Conservation (phyloP, 2,888 invertebrate genomes). For the Unio delphinus region DNA sequence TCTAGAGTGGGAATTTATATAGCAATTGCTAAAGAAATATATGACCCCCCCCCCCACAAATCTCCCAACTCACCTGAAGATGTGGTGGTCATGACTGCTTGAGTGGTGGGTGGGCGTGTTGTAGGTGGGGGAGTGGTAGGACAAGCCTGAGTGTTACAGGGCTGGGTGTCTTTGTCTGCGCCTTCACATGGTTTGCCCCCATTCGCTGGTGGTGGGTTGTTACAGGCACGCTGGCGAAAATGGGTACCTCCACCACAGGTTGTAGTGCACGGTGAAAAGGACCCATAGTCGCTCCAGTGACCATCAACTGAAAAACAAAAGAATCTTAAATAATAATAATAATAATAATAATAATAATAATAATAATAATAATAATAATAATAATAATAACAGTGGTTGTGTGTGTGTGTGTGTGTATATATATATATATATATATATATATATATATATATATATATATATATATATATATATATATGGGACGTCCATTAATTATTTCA, state of each 20-base stretch:
- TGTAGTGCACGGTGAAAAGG: conserved; percentile 52
- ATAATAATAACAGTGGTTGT: not conserved
- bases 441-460: too few species aligned
- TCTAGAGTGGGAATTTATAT: too few species aligned
- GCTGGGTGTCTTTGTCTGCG: conserved; percentile 32
- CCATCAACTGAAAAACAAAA: conserved; percentile 44
- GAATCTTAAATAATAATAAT: not conserved
- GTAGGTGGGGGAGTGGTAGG: conserved; percentile 50
- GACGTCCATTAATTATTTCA: too few species aligned
- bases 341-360: not conserved
- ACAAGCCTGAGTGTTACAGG: conserved; percentile 46
- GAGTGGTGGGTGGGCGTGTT: conserved; percentile 12
- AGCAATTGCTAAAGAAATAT: too few species aligned
- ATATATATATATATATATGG: too few species aligned
- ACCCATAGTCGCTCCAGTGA: conserved; percentile 52
- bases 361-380: not conserved
- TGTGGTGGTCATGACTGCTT: conserved; percentile 20
- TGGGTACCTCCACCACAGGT: conserved; percentile 55
- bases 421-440: too few species aligned
- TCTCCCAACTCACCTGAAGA: conserved; percentile 22
- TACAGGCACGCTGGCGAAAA: conserved; percentile 50
- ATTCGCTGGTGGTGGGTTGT: conserved; percentile 54
- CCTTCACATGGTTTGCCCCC: conserved; percentile 52
- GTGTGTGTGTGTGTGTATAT: too few species aligned
- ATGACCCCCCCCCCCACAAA: too few species aligned